A percentile compares a stretch with the other conserved stretches of the same genome.
Evolutionary conservation across 2,888 invertebrate species (phyloP).

Genomic region (Stenchaetothrips biformis): DNA sequence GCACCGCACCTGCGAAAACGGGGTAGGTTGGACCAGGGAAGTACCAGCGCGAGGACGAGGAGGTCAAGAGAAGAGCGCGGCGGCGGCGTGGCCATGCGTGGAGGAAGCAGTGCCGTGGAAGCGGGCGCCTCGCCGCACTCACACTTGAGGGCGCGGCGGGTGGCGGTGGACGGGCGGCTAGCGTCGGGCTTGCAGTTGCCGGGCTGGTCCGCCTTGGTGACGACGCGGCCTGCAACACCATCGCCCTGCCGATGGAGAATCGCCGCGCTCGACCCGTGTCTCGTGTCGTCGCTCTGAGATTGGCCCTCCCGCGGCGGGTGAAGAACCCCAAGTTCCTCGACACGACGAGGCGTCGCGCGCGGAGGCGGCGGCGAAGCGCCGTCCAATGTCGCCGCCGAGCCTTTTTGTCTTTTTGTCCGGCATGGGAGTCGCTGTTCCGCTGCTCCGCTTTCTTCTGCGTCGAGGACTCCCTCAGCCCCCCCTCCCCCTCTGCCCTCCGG

Average conservation of each 20-base stretch:
- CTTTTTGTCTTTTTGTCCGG: not conserved
- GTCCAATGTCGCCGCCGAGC: too few relatives aligned
- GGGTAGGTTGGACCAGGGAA: not conserved
- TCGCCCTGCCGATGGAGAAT: not conserved
- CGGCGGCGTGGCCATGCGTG: not conserved
- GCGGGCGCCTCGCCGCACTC: not conserved
- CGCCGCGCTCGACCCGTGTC: not conserved
- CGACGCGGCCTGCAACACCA: conserved; percentile 9
- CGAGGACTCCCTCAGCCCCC: not conserved
- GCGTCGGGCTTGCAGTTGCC: not conserved
- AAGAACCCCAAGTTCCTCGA: not conserved
- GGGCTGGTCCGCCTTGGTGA: not conserved
- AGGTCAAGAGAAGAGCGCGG: not conserved
- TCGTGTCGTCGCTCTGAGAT: not conserved
- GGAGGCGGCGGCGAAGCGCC: too few relatives aligned
- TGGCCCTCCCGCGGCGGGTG: not conserved
- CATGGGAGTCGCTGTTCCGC: not conserved
- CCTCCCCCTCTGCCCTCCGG: not conserved
- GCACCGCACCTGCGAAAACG: not conserved
- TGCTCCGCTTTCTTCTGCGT: not conserved
- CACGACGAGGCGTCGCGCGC: too few relatives aligned
- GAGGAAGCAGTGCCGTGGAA: not conserved
- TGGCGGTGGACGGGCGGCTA: not conserved
- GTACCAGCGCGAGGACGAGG: not conserved
- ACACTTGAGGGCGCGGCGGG: not conserved